These are phyloP conservation scores for Metallyticus violacea DNA, from an alignment of 2,888 invertebrate species.

Conservation along the genomic window DNA sequence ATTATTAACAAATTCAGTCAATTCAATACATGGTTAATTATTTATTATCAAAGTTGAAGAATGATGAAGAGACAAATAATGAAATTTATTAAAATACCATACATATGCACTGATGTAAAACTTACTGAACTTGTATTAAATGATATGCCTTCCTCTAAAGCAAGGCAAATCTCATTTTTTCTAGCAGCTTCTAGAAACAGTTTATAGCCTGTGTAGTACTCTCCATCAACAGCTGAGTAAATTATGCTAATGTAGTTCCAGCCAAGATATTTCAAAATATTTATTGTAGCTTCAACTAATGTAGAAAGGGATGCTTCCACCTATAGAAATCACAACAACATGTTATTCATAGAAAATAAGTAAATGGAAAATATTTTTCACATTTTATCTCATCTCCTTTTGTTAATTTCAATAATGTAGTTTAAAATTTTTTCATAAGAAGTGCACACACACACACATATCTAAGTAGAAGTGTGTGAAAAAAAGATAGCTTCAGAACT, in stretches of 20 bases:
- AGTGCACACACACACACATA: too few species aligned
- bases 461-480: too few species aligned
- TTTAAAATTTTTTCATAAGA: background rate
- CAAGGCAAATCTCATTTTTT: conserved; percentile 35
- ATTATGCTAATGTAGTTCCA: conserved; percentile 47
- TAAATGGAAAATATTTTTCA: too few species aligned
- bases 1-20: too few species aligned
- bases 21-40: too few species aligned
- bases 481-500: too few species aligned
- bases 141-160: conserved; percentile 33
- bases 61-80: too few species aligned
- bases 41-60: too few species aligned
- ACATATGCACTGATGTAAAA: background rate
- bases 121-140: background rate
- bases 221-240: conserved; percentile 41
- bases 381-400: too few species aligned
- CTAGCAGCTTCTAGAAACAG: conserved; percentile 36
- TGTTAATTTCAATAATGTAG: conserved; percentile 32
- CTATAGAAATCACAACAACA: conserved; percentile 15
- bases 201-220: conserved; percentile 31
- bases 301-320: conserved; percentile 38
- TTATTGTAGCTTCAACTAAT: conserved; percentile 42
- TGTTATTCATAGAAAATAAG: too few species aligned
- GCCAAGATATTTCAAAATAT: conserved; percentile 42
- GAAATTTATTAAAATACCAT: too few species aligned